Percentiles rank a stretch among this genome's conserved stretches.
Conservation (phyloP, 2,797 vertebrate genomes). For the Enteromius fasciolatus region DNA sequence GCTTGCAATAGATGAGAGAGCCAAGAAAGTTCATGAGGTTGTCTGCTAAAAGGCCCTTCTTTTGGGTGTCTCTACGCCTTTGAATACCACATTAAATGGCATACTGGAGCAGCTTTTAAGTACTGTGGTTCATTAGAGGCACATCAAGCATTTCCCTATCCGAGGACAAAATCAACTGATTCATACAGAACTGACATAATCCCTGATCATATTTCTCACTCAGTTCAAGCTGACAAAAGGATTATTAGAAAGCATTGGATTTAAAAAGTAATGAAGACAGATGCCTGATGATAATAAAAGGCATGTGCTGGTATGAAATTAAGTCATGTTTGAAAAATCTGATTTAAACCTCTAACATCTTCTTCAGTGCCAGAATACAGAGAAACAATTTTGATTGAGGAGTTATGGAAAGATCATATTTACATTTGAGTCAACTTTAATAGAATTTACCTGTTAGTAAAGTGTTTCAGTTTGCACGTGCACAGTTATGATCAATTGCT, state of each 20-base stretch:
- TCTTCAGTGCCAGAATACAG: not conserved
- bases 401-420: not conserved
- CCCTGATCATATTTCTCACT: slow-evolving; percentile 10
- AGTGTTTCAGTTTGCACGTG: not conserved
- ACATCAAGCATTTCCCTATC: not conserved
- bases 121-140: not conserved
- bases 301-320: not conserved
- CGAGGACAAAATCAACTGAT: not conserved
- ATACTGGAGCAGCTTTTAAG: not conserved
- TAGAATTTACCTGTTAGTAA: not conserved
- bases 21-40: slow-evolving; percentile 22
- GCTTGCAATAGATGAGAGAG: slow-evolving; percentile 8
- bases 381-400: not conserved
- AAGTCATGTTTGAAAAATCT: slow-evolving; percentile 5
- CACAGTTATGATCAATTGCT: not conserved
- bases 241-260: not conserved
- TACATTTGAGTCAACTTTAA: not conserved
- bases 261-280: slow-evolving; percentile 14
- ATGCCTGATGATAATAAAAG: slow-evolving; percentile 7
- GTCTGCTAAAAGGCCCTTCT: not conserved
- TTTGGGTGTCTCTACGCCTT: slow-evolving; percentile 11
- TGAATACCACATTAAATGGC: slow-evolving; percentile 28
- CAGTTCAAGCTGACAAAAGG: slow-evolving; percentile 13
- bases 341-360: not conserved
- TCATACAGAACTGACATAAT: slow-evolving; percentile 13